Percentiles rank a stretch among this genome's conserved stretches.
phyloP scores from a whole-genome alignment of 2,888 invertebrate species.

The Taenaris catops region DNA sequence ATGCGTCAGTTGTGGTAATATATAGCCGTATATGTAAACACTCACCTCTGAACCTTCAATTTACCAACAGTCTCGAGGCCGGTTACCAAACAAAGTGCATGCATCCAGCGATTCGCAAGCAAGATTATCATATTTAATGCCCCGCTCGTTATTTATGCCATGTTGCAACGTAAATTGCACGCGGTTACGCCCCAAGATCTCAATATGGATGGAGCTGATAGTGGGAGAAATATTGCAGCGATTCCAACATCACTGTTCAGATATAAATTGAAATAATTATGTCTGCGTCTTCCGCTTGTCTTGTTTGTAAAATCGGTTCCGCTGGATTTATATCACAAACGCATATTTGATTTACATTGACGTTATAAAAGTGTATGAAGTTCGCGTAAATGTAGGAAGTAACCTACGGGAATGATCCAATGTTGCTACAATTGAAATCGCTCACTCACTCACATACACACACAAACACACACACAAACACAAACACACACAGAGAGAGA shows the following conservation, averaged over 20 bases:
- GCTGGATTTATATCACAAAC: no score
- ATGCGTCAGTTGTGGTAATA: no score
- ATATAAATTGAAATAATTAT: slow-evolving; percentile 25
- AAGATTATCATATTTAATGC: slow-evolving; percentile 57
- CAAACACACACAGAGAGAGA: no score
- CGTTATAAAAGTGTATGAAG: no score
- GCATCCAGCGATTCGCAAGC: slow-evolving; percentile 41
- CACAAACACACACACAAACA: no score
- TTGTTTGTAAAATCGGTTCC: neutral
- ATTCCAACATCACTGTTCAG: slow-evolving; percentile 23
- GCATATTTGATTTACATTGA: no score
- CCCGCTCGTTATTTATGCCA: slow-evolving; percentile 39
- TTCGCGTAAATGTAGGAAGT: no score
- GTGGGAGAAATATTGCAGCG: slow-evolving; percentile 29
- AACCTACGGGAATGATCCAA: no score
- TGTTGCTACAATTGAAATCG: no score
- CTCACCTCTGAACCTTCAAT: slow-evolving; percentile 10
- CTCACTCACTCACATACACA: no score
- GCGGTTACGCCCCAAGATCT: slow-evolving; percentile 57
- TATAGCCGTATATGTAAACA: no score
- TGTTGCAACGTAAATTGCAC: slow-evolving; percentile 50
- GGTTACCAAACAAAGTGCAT: slow-evolving; percentile 45
- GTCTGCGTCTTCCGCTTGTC: slow-evolving; percentile 3
- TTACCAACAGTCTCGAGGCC: slow-evolving; percentile 17
- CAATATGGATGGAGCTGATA: slow-evolving; percentile 49